phyloP scores from a whole-genome alignment of 1,140 invertebrate genomes.

The Formica selysi region DNA sequence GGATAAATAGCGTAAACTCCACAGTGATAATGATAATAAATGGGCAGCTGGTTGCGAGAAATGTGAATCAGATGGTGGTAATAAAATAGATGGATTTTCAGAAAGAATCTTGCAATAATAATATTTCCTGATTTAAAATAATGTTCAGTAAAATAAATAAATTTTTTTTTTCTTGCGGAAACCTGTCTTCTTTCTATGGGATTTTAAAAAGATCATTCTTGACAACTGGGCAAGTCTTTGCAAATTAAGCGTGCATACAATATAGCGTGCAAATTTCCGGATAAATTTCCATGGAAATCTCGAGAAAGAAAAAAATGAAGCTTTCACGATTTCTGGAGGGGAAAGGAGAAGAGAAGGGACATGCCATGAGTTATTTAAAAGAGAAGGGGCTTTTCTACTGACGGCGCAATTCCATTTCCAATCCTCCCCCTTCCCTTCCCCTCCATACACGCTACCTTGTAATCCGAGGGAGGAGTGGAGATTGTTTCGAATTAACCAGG shows the following conservation, averaged over 20 bases:
- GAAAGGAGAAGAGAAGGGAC: no score
- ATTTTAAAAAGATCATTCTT: neutral
- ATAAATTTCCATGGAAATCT: constrained; percentile 54
- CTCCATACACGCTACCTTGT: constrained; percentile 13
- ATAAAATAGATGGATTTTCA: neutral
- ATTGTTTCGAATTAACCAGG: constrained; percentile 66
- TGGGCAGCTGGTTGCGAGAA: neutral
- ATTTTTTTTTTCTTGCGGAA: neutral
- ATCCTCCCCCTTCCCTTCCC: constrained; percentile 8
- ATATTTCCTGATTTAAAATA: neutral
- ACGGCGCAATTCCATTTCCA: constrained; percentile 50
- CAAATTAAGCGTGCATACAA: constrained; percentile 12
- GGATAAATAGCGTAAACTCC: constrained; percentile 27
- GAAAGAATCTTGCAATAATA: neutral
- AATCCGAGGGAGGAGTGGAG: constrained; percentile 43
- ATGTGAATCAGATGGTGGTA: neutral
- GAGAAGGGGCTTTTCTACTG: constrained; percentile 46
- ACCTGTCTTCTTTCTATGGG: neutral
- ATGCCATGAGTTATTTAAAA: constrained; percentile 61
- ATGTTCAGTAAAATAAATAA: neutral
- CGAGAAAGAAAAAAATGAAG: constrained; percentile 25
- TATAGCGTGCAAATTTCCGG: constrained; percentile 39
- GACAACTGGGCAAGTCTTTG: neutral
- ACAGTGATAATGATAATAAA: constrained; percentile 19
- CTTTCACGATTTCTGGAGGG: constrained; percentile 26